A percentile compares a stretch with the other conserved stretches of the same genome.
Evolutionary conservation across 1,140 invertebrate genomes (phyloP).

Genomic region (Bombus turneri): DNA sequence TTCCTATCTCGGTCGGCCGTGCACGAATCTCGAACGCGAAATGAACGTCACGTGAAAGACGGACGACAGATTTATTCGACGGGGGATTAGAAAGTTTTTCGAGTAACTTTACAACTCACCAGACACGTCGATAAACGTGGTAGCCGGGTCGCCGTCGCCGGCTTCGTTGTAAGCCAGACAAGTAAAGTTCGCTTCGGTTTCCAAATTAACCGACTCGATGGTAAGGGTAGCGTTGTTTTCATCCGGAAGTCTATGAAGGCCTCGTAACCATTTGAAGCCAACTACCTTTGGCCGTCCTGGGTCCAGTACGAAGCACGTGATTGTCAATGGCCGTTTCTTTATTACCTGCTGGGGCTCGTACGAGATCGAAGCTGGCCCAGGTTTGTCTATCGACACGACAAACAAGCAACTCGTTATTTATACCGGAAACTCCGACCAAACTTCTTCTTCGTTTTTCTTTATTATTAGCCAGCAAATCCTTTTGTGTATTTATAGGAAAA

Average conservation of each 20-base stretch:
- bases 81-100: conserved; percentile 25
- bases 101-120: conserved; percentile 82
- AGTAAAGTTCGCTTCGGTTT: conserved; percentile 93
- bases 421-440: not conserved
- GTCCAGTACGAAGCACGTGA: conserved; percentile 92
- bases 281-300: conserved; percentile 89
- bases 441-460: not conserved
- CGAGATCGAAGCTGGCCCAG: conserved; percentile 87
- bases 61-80: conserved; percentile 23
- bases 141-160: conserved; percentile 89
- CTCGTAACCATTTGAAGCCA: conserved; percentile 91
- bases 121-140: conserved; percentile 89
- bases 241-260: conserved; percentile 87
- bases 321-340: conserved; percentile 89
- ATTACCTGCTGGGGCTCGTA: conserved; percentile 89
- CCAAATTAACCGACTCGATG: conserved; percentile 90
- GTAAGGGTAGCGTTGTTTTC: conserved; percentile 89
- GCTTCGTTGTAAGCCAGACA: conserved; percentile 92
- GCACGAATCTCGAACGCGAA: not conserved
- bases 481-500: no score
- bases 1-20: not conserved
- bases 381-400: conserved; percentile 84
- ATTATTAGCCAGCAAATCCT: no score
- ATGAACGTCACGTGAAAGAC: conserved; percentile 22
- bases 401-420: not conserved